Conservation (phyloP, 1,140 invertebrate species). For the Cotesia glomerata region DNA sequence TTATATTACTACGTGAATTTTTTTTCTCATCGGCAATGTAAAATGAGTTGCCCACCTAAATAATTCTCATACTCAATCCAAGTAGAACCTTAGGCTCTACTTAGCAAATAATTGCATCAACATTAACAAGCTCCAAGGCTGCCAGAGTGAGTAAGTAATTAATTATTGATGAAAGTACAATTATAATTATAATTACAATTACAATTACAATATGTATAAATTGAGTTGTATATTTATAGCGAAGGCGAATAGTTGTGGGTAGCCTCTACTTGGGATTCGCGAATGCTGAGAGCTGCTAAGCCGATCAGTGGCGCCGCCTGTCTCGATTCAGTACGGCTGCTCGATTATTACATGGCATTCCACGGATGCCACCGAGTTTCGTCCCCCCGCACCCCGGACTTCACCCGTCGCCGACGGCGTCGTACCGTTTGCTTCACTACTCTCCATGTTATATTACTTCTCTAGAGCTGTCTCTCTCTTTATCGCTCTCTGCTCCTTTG, state of each 20-base stretch:
- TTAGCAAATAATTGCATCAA: no score
- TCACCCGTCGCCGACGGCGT: constrained; percentile 23
- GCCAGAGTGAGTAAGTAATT: background rate
- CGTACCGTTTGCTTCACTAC: constrained; percentile 39
- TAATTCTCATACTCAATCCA: no score
- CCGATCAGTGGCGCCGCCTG: constrained; percentile 56
- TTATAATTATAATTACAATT: background rate
- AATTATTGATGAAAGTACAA: background rate
- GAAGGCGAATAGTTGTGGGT: constrained; percentile 34
- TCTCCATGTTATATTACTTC: constrained; percentile 41
- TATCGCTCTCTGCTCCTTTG: constrained; percentile 20
- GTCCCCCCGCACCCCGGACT: constrained; percentile 17
- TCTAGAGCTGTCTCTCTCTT: constrained; percentile 38
- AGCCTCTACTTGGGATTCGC: background rate
- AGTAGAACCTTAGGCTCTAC: no score
- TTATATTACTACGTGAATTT: constrained; percentile 6
- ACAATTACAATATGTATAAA: background rate
- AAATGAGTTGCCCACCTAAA: background rate
- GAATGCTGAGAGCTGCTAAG: constrained; percentile 27
- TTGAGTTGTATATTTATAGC: background rate
- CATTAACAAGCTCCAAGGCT: no score
- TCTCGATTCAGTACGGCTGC: constrained; percentile 41
- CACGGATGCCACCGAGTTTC: constrained; percentile 54
- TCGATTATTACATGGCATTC: constrained; percentile 64
- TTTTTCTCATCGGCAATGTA: background rate